Evolutionary conservation across 2,888 invertebrate genomes (phyloP), one percentile per base, ranked within the genome.

Genomic region (Leuctra nigra): DNA sequence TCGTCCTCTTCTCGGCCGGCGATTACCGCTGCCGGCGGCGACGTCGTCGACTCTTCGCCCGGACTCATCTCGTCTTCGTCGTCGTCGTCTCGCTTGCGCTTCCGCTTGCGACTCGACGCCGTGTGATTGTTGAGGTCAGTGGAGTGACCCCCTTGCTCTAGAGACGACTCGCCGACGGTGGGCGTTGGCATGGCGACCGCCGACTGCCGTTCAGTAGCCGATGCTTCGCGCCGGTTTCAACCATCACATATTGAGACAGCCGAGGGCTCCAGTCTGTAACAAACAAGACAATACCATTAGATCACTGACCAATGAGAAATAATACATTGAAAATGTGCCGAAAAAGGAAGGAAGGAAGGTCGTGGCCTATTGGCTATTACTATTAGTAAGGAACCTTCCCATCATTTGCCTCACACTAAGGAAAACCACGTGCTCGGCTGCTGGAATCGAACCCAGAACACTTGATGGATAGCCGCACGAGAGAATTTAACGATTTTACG

Each of bases 1-100:
- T 66, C 66, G 48, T 66, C 60, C 9, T 57, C 66, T 41, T 65
- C 67, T 14, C 65, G 61, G 53, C 67, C 68, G 47, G 68, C 66
- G 56, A 67, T 66, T 39, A 68, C 64, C 25, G 72, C 83, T 73
- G 75, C 66, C 53, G 66, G 64, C 44, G 66, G 66, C 56, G 67
- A 66, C 16, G 65, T 65, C 38, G 67, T 64, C 53, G 82, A 82
- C 77, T 75, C 82, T 75, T 79, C 82, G 75, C 83, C 83, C 73
- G 81, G 83, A 77, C 77, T 77, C 78, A 77, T 77, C 55, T 38
- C 59, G 44, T 38, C 59, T 47, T 55, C 60, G 35, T 47, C 57
- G 33, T 2, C 4, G 3, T 50, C 50, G 33, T 35, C 57, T 33
- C 53, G 44, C 29, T 55, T 52, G 52, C 50, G 35, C 18, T 60